These are phyloP conservation scores for Characodon lateralis DNA, from an alignment of 2,797 vertebrate genomes.

Conservation along the genomic window DNA sequence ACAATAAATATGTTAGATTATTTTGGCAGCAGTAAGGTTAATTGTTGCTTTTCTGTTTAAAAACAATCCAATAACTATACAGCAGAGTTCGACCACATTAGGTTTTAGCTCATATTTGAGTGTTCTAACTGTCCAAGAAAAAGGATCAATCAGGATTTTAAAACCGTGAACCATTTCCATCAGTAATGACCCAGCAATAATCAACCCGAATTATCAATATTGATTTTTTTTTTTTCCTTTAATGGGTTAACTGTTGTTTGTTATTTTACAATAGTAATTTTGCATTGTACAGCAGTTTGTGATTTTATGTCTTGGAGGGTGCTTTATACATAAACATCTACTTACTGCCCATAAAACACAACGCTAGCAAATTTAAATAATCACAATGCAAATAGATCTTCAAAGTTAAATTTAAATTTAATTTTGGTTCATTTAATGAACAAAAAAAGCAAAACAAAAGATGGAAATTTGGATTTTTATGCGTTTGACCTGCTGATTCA, in stretches of 20 bases:
- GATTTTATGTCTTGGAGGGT: not conserved
- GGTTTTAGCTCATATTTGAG: not conserved
- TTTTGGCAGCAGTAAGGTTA: not conserved
- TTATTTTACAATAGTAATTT: not conserved
- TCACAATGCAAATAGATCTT: not conserved
- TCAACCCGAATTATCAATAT: not conserved
- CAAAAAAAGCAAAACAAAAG: not conserved
- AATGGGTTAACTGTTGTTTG: not conserved
- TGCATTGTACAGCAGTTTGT: not conserved
- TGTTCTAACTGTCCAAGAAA: not conserved
- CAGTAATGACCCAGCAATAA: not conserved
- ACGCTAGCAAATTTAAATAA: not conserved
- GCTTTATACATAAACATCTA: not conserved
- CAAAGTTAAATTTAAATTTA: not conserved
- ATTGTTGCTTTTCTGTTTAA: not conserved
- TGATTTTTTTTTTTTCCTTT: not conserved
- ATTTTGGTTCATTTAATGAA: not conserved
- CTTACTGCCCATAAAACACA: not conserved
- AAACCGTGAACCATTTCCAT: not conserved
- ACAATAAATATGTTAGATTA: not conserved
- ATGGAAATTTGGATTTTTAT: not conserved
- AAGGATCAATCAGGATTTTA: not conserved
- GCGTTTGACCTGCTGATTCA: not conserved
- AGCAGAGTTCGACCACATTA: too few relatives aligned
- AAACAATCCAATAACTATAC: too few relatives aligned